Conservation (phyloP, 1,140 invertebrate species). For the Camponotus floridanus region DNA sequence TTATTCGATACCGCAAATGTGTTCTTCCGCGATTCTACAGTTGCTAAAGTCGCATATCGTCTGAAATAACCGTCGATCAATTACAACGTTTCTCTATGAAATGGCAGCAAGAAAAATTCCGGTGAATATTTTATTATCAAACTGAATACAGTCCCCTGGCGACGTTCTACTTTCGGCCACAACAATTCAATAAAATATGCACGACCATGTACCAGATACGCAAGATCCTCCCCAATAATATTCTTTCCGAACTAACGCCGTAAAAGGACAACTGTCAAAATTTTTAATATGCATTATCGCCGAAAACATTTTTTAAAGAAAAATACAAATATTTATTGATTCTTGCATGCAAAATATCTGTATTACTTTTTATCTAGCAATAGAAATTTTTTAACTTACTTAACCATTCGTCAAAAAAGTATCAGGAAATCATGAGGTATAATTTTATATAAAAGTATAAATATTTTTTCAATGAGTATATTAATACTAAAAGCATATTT, state of each 20-base stretch:
- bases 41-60: conserved; percentile 6
- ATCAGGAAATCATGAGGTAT: too few species aligned
- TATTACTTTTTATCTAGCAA: background rate
- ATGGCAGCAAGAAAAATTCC: conserved; percentile 35
- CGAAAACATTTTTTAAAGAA: background rate
- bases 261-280: background rate
- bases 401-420: too few species aligned
- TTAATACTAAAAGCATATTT: too few species aligned
- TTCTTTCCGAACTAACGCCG: background rate
- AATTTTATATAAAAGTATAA: conserved; percentile 20
- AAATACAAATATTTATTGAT: background rate
- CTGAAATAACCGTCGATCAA: conserved; percentile 42
- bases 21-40: conserved; percentile 24
- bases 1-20: conserved; percentile 8
- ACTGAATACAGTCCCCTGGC: conserved; percentile 40
- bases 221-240: conserved; percentile 23
- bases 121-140: conserved; percentile 49
- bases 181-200: conserved; percentile 48
- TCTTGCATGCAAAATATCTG: background rate
- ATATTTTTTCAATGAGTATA: too few species aligned
- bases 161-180: conserved; percentile 49
- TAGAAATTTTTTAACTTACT: background rate
- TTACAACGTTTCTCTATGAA: conserved; percentile 42
- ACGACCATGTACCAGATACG: conserved; percentile 24
- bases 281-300: background rate